Percentiles rank a stretch among this genome's conserved stretches.
Conservation (phyloP, 2,888 invertebrate genomes). For the Hydraecia micacea region DNA sequence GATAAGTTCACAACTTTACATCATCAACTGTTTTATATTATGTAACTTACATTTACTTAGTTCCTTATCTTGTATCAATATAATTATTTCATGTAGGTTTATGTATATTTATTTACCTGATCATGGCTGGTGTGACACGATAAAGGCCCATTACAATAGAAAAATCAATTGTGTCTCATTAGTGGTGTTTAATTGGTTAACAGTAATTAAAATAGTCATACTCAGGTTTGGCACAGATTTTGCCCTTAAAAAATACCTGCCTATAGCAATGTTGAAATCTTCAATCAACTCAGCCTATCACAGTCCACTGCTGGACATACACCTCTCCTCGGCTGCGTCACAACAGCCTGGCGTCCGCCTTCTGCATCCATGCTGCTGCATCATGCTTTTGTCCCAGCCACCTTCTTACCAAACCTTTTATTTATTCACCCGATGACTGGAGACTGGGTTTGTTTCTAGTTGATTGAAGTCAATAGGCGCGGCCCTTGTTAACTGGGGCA, state of each 20-base stretch:
- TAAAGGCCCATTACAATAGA: no score
- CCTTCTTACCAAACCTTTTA: no score
- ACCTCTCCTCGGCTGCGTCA: neutral
- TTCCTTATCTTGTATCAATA: neutral
- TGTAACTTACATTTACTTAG: constrained; percentile 1
- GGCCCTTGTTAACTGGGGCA: neutral
- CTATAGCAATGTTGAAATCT: neutral
- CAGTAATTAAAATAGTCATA: neutral
- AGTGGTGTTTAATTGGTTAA: no score
- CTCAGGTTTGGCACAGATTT: neutral
- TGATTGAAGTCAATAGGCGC: neutral
- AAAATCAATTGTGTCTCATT: no score
- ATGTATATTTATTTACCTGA: neutral
- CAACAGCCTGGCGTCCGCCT: neutral
- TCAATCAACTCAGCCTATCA: neutral
- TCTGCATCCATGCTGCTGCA: neutral
- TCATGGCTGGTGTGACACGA: no score
- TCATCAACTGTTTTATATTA: constrained; percentile 7
- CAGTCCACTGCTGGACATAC: neutral
- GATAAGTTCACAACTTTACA: constrained; percentile 18
- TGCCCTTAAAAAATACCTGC: neutral
- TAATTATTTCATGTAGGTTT: neutral
- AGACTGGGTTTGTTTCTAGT: neutral
- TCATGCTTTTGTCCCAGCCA: neutral
- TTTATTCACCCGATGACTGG: neutral